Conservation (phyloP, 2,888 invertebrate species). For the Napeogenes inachia region DNA sequence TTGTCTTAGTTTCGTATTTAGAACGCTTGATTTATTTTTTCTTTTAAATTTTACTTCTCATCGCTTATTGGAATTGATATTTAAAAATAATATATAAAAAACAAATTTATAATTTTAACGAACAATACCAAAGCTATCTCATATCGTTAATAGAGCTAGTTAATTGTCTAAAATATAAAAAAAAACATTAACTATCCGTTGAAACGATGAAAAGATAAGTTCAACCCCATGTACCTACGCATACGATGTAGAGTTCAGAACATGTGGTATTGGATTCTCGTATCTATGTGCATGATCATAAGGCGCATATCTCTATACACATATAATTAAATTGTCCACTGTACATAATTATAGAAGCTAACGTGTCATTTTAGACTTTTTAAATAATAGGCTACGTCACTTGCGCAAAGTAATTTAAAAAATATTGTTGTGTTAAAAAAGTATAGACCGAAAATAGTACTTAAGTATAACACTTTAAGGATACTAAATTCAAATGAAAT, state of each 20-base stretch:
- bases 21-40: background rate
- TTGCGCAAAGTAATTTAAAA: slow-evolving; percentile 35
- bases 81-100: background rate
- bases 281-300: background rate
- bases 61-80: too few relatives aligned
- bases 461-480: too few relatives aligned
- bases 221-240: slow-evolving; percentile 35
- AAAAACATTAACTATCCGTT: slow-evolving; percentile 35
- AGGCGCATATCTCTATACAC: background rate
- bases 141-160: slow-evolving; percentile 22
- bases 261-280: background rate
- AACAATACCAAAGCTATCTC: slow-evolving; percentile 10
- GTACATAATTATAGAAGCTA: slow-evolving; percentile 55
- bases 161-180: slow-evolving; percentile 25
- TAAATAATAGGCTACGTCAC: slow-evolving; percentile 58
- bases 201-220: slow-evolving; percentile 48
- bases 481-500: too few relatives aligned
- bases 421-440: slow-evolving; percentile 24
- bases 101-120: background rate
- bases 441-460: too few relatives aligned
- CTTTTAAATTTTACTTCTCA: too few relatives aligned
- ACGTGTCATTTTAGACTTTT: slow-evolving; percentile 58
- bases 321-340: slow-evolving; percentile 8
- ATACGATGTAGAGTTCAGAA: background rate
- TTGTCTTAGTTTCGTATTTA: slow-evolving; percentile 39